A percentile compares a stretch with the other conserved stretches of the same genome.
phyloP scores from a whole-genome alignment of 2,797 vertebrate genomes.

The Chrosomus eos region DNA sequence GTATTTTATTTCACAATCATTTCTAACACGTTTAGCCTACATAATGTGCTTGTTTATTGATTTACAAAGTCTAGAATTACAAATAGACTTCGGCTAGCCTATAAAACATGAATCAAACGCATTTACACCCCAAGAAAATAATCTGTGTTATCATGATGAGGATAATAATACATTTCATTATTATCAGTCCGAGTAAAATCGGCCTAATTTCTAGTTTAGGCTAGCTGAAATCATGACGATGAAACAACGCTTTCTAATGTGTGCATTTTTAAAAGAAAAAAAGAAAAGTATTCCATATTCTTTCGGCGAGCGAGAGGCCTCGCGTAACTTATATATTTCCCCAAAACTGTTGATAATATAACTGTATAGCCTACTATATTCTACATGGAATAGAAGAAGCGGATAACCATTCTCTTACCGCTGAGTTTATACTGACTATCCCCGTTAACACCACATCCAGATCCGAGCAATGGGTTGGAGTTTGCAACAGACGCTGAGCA shows the following conservation, averaged over 20 bases:
- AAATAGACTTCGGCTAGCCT: background rate
- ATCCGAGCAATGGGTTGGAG: constrained; percentile 84
- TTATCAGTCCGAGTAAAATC: background rate
- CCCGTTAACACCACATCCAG: constrained; percentile 83
- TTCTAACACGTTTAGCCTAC: background rate
- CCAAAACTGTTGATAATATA: background rate
- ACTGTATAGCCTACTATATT: background rate
- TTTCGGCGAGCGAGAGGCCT: background rate
- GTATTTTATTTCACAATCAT: background rate
- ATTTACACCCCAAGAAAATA: background rate
- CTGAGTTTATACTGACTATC: constrained; percentile 92
- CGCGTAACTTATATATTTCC: background rate
- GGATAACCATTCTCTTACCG: constrained; percentile 78
- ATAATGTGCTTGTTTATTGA: background rate
- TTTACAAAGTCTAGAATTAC: background rate
- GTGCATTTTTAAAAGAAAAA: background rate
- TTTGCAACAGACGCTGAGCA: constrained; percentile 92
- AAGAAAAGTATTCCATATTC: background rate
- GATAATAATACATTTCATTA: background rate
- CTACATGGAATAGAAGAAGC: background rate
- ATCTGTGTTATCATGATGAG: background rate
- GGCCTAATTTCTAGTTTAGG: background rate
- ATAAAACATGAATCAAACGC: background rate
- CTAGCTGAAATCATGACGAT: background rate
- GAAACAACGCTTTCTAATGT: background rate